Conservation (phyloP, 2,888 invertebrate species). For the Heliconius charithonia region DNA sequence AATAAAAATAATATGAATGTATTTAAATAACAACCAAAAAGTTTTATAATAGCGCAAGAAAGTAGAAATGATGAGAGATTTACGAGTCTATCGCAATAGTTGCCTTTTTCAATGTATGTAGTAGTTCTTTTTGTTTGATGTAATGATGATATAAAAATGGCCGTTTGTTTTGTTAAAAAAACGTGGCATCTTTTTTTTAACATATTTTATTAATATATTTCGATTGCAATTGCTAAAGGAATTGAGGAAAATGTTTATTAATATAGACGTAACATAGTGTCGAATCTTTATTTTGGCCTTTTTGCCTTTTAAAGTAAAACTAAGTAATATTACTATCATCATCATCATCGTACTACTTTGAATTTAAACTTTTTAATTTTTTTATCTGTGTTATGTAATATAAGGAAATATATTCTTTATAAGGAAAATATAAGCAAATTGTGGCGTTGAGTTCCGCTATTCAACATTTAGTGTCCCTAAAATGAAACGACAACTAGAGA, state of each 20-base stretch:
- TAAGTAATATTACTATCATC: no score
- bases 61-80: slow-evolving; percentile 27
- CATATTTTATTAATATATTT: not conserved
- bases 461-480: not conserved
- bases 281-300: not conserved
- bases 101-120: not conserved
- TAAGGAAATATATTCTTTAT: no score
- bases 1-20: slow-evolving; percentile 21
- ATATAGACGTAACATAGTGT: not conserved
- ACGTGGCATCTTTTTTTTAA: not conserved
- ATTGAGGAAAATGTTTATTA: not conserved
- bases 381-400: no score
- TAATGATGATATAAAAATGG: not conserved
- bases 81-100: slow-evolving; percentile 18
- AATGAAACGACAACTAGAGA: not conserved
- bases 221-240: not conserved
- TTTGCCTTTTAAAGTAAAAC: no score
- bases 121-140: slow-evolving; percentile 1
- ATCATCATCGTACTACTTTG: no score
- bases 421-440: not conserved
- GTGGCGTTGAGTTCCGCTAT: not conserved
- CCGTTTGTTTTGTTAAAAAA: not conserved
- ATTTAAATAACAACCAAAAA: slow-evolving; percentile 13
- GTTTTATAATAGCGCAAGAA: slow-evolving; percentile 17
- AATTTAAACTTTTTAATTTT: no score